phyloP scores from a whole-genome alignment of 2,797 vertebrate genomes.

The Calcarius lapponicus region DNA sequence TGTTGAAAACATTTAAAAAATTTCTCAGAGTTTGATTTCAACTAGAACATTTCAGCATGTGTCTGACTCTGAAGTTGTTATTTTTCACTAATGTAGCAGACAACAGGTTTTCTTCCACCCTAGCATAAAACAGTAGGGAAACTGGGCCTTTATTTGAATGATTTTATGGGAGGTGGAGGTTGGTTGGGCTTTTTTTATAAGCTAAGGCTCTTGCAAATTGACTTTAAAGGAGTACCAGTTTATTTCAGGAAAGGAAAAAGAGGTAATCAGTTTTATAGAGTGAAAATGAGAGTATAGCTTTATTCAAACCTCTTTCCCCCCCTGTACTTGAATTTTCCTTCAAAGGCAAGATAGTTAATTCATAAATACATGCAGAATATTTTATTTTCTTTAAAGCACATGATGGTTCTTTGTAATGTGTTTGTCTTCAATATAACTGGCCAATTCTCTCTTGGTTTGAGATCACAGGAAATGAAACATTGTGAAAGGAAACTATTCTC shows the following conservation, averaged over 20 bases:
- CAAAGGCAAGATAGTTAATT: background rate
- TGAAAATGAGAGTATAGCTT: slow-evolving; percentile 4
- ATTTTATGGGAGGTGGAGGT: background rate
- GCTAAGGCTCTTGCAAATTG: background rate
- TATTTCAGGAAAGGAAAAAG: slow-evolving; percentile 22
- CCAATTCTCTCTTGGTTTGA: background rate
- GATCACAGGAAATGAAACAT: slow-evolving; percentile 20
- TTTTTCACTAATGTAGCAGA: slow-evolving; percentile 66
- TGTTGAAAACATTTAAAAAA: slow-evolving; percentile 85
- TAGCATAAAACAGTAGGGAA: slow-evolving; percentile 49
- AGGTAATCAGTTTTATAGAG: background rate
- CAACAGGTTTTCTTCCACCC: slow-evolving; percentile 48
- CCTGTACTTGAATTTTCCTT: background rate
- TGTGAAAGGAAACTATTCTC: background rate
- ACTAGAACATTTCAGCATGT: slow-evolving; percentile 71
- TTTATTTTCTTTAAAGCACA: slow-evolving; percentile 3
- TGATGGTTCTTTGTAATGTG: background rate
- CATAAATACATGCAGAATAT: background rate
- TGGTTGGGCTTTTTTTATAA: background rate
- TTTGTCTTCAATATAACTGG: slow-evolving; percentile 1
- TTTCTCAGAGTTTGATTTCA: slow-evolving; percentile 81
- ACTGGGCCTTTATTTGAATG: slow-evolving; percentile 34
- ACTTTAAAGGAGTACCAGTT: background rate
- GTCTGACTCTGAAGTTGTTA: slow-evolving; percentile 68
- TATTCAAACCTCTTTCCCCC: background rate